These are phyloP conservation scores for Sipha flava DNA, from an alignment of 1,140 invertebrate species.

Conservation along the genomic window DNA sequence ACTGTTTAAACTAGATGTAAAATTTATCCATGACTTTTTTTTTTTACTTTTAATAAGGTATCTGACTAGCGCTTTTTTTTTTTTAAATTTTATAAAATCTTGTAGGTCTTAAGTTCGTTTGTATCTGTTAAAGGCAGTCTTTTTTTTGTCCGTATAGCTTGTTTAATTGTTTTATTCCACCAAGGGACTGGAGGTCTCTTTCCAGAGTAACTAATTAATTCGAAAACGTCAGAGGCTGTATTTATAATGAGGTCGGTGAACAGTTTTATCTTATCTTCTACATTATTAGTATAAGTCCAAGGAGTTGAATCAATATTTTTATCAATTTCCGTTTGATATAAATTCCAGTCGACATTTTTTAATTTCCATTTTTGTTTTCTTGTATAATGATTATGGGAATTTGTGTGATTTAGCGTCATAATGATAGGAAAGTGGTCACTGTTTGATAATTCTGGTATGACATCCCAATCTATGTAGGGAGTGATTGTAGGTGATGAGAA, in stretches of 20 bases:
- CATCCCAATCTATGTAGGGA: background rate
- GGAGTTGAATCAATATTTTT: background rate
- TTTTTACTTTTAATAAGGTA: background rate
- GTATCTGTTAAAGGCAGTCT: background rate
- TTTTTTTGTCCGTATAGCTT: background rate
- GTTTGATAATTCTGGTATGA: background rate
- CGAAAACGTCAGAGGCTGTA: no score
- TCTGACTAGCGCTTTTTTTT: background rate
- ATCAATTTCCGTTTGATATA: background rate
- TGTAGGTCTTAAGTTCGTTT: background rate
- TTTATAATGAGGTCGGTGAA: background rate
- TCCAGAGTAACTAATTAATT: background rate
- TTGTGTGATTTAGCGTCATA: background rate
- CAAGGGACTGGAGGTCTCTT: background rate
- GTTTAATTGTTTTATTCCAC: background rate
- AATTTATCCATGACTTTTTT: background rate
- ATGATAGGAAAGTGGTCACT: conserved; percentile 10
- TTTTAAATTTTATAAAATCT: background rate
- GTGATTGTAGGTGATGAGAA: background rate
- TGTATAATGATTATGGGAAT: background rate
- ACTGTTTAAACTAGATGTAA: no score
- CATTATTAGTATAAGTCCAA: background rate
- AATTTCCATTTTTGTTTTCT: background rate
- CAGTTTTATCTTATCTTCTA: background rate
- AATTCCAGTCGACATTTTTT: background rate